Conservation (phyloP, 2,888 invertebrate genomes). For the Erebia aethiops region DNA sequence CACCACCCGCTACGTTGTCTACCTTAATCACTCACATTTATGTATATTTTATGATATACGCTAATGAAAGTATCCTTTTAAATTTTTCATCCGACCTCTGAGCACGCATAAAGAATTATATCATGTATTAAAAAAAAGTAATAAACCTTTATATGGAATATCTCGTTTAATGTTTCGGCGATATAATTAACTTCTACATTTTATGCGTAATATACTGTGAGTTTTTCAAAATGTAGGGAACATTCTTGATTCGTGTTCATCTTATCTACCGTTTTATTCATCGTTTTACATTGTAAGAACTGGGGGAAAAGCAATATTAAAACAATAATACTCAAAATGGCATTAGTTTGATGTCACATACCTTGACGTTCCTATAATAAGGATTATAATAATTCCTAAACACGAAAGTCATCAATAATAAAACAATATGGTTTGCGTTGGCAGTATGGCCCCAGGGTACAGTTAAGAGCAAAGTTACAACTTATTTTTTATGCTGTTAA, state of each 20-base stretch:
- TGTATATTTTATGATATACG: slow-evolving; percentile 68
- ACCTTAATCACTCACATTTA: slow-evolving; percentile 77
- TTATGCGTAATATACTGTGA: slow-evolving; percentile 16
- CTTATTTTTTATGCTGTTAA: neutral
- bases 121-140: slow-evolving; percentile 46
- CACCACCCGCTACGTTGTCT: slow-evolving; percentile 65
- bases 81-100: slow-evolving; percentile 54
- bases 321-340: neutral
- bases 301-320: no score
- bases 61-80: slow-evolving; percentile 66
- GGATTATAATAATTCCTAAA: no score
- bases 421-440: no score
- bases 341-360: no score
- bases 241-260: neutral
- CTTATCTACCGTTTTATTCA: neutral
- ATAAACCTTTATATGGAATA: slow-evolving; percentile 45
- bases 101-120: slow-evolving; percentile 53
- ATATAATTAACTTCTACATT: slow-evolving; percentile 33
- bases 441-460: no score
- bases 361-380: no score
- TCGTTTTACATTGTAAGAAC: no score
- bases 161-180: slow-evolving; percentile 42
- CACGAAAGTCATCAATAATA: neutral
- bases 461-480: no score
- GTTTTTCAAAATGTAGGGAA: neutral